Conservation (phyloP, 2,797 vertebrate genomes). For the Tokudaia muenninki region DNA sequence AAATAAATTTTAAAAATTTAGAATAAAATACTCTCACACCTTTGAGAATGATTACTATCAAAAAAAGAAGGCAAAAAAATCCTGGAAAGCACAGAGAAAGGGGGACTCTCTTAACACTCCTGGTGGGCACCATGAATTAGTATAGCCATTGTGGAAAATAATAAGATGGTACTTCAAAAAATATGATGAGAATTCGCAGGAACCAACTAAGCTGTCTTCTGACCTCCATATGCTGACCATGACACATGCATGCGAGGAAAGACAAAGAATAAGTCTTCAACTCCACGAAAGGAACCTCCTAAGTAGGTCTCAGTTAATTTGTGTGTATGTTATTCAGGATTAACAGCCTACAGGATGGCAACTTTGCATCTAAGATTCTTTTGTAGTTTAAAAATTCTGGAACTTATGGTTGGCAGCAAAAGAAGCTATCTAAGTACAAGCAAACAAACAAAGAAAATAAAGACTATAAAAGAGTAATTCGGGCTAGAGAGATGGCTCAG, state of each 20-base stretch:
- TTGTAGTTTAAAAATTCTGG: conserved; percentile 51
- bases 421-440: neutral
- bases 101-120: neutral
- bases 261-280: neutral
- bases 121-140: neutral
- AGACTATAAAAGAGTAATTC: conserved; percentile 32
- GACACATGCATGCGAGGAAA: neutral
- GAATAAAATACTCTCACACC: neutral
- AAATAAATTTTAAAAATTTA: neutral
- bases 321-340: neutral
- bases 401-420: neutral
- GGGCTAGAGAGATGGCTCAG: no score
- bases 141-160: neutral
- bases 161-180: neutral
- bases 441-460: conserved; percentile 41
- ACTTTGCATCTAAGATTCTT: conserved; percentile 7
- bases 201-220: neutral
- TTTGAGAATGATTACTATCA: neutral
- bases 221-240: neutral
- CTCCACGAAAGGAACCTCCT: neutral
- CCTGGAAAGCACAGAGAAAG: neutral
- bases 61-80: neutral
- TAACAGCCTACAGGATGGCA: neutral
- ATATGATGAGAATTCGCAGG: neutral
- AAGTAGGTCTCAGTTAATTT: neutral